These are phyloP conservation scores for Elephantulus edwardii DNA, from an alignment of 2,113 vertebrate genomes.

Conservation along the genomic window DNA sequence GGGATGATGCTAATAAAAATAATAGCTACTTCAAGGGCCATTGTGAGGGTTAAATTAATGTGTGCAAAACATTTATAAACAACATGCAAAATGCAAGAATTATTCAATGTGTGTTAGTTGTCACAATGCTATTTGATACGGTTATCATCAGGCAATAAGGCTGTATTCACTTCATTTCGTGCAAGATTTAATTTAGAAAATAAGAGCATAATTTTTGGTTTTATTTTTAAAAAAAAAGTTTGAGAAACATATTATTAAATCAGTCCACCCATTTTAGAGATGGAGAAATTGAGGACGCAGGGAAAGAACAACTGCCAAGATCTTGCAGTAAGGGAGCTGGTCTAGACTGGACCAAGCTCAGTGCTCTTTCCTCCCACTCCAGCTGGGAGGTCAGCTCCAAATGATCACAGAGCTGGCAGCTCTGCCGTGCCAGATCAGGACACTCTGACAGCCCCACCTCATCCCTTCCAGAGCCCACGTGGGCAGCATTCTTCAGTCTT, in stretches of 20 bases:
- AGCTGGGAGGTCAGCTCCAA: not conserved
- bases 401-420: not conserved
- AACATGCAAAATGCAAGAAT: not conserved
- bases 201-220: not conserved
- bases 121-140: not conserved
- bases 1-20: not conserved
- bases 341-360: too few species aligned
- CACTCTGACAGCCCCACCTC: not conserved
- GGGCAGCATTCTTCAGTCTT: not conserved
- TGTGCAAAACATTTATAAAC: not conserved
- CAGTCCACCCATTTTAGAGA: not conserved
- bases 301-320: not conserved
- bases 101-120: not conserved
- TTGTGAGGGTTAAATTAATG: not conserved
- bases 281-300: not conserved
- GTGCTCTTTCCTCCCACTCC: accelerated
- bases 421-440: not conserved
- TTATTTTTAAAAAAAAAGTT: not conserved
- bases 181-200: conserved; percentile 36
- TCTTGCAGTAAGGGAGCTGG: not conserved
- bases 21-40: not conserved
- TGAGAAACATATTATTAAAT: not conserved
- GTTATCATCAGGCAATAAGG: not conserved
- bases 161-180: not conserved
- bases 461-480: not conserved